These are phyloP conservation scores for Lordiphosa mommai DNA, from an alignment of 1,140 invertebrate species.

Conservation along the genomic window DNA sequence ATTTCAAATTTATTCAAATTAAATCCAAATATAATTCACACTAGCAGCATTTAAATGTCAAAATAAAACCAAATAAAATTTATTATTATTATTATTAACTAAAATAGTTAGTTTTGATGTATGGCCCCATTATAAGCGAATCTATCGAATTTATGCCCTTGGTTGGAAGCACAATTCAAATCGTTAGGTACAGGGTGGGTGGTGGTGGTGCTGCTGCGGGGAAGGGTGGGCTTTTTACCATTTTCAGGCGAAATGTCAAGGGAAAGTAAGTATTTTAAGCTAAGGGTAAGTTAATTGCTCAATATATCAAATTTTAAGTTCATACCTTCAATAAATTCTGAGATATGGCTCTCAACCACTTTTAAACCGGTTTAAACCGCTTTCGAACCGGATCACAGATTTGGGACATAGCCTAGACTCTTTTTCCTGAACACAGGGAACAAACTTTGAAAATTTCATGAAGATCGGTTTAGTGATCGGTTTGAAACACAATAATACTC, in stretches of 20 bases:
- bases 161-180: conserved; percentile 71
- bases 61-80: conserved; percentile 67
- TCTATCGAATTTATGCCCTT: neutral
- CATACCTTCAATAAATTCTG: too few species aligned
- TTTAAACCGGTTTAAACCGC: too few species aligned
- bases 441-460: too few species aligned
- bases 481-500: too few species aligned
- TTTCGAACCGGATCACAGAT: too few species aligned
- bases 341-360: too few species aligned
- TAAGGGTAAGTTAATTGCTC: too few species aligned
- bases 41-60: conserved; percentile 73
- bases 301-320: too few species aligned
- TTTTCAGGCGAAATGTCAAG: neutral
- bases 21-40: conserved; percentile 68
- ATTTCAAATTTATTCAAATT: conserved; percentile 65
- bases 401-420: too few species aligned
- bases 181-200: conserved; percentile 38
- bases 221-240: neutral
- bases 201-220: neutral
- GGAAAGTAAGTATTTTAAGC: conserved; percentile 1
- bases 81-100: conserved; percentile 65
- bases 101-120: conserved; percentile 18
- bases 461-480: too few species aligned
- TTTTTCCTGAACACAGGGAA: too few species aligned
- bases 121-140: neutral